Evolutionary conservation across 2,888 invertebrate genomes (phyloP).

Genomic region (Onchidella celtica): DNA sequence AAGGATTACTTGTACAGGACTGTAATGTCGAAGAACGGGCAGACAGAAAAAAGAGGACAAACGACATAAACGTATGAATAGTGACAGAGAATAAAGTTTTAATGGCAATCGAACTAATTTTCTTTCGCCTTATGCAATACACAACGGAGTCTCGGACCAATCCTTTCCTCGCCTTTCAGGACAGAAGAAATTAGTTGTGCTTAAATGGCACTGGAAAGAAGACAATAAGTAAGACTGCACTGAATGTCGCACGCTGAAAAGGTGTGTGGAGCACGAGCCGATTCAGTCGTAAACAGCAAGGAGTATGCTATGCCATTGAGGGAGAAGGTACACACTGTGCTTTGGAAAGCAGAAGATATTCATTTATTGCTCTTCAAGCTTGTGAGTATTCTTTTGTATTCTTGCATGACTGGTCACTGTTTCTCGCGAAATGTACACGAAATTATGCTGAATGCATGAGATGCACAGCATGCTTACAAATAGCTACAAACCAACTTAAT

Average conservation of each 20-base stretch:
- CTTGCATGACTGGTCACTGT: too few relatives aligned
- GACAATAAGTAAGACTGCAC: not conserved
- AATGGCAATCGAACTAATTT: too few relatives aligned
- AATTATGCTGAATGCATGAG: too few relatives aligned
- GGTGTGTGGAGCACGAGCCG: not conserved
- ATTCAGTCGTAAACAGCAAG: not conserved
- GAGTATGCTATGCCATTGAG: constrained; percentile 6
- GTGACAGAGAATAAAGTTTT: too few relatives aligned
- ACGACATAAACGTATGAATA: too few relatives aligned
- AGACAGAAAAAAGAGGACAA: too few relatives aligned
- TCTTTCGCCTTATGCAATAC: too few relatives aligned
- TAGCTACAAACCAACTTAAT: not conserved
- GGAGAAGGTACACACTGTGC: not conserved
- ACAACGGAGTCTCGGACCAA: not conserved
- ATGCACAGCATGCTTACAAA: not conserved
- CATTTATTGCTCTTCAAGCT: not conserved
- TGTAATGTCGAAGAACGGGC: too few relatives aligned
- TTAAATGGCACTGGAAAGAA: not conserved
- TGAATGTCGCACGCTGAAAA: too few relatives aligned
- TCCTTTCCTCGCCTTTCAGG: not conserved
- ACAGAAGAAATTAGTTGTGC: not conserved
- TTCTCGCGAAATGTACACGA: too few relatives aligned
- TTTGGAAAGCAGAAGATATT: not conserved
- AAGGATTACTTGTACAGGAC: too few relatives aligned
- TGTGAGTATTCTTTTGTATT: constrained; percentile 1